Conservation (phyloP, 2,113 vertebrate genomes). For the Dascyllus trimaculatus region DNA sequence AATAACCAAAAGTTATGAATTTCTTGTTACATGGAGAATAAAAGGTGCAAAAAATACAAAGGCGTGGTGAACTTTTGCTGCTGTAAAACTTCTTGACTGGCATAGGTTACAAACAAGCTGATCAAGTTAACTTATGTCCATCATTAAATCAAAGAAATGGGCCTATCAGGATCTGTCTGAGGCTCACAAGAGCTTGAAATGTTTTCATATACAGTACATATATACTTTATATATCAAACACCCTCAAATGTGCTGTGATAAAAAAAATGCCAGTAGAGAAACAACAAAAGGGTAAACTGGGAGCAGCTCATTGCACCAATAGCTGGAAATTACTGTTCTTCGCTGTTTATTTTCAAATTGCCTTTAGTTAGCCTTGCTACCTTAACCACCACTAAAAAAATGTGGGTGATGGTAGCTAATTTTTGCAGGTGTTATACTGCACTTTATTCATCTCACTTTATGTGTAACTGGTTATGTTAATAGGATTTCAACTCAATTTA, state of each 20-base stretch:
- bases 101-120: neutral
- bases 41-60: neutral
- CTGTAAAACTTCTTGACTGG: neutral
- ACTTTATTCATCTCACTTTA: slow-evolving; percentile 84
- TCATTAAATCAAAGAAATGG: neutral
- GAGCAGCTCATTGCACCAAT: slow-evolving; percentile 29
- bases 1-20: slow-evolving; percentile 8
- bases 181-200: too few species aligned
- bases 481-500: slow-evolving; percentile 94
- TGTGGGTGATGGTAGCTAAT: slow-evolving; percentile 59
- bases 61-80: neutral
- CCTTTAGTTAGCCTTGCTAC: slow-evolving; percentile 46
- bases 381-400: slow-evolving; percentile 59
- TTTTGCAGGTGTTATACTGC: slow-evolving; percentile 75
- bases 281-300: slow-evolving; percentile 30
- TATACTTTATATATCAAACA: slow-evolving; percentile 1
- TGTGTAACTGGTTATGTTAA: slow-evolving; percentile 90
- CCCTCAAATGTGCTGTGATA: neutral
- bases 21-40: neutral
- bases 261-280: slow-evolving; percentile 17
- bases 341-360: slow-evolving; percentile 62
- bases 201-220: neutral
- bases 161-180: neutral
- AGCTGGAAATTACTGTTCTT: slow-evolving; percentile 54
- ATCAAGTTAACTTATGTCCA: neutral